phyloP scores from a whole-genome alignment of 2,113 vertebrate species.

The Embiotoca jacksoni region DNA sequence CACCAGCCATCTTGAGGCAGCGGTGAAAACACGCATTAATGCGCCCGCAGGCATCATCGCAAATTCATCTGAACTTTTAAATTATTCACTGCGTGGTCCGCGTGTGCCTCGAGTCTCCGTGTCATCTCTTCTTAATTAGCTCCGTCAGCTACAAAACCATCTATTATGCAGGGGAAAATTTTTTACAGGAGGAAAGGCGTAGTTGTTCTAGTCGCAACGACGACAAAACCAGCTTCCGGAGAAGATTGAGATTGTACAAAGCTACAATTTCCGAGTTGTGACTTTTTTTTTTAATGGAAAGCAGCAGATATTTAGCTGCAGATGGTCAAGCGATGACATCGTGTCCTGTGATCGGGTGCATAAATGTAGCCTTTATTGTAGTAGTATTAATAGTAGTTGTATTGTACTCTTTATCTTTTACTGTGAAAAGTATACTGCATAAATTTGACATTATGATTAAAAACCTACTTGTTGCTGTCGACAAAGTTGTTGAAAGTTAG shows the following conservation, averaged over 20 bases:
- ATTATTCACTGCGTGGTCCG: slow-evolving; percentile 46
- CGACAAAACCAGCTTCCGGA: background rate
- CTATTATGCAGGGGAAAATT: background rate
- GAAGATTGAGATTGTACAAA: background rate
- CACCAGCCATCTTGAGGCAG: slow-evolving; percentile 72
- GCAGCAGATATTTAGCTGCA: background rate
- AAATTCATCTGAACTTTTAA: slow-evolving; percentile 38
- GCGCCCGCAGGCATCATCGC: slow-evolving; percentile 25
- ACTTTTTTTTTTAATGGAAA: slow-evolving; percentile 3
- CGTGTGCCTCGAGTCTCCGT: slow-evolving; percentile 1
- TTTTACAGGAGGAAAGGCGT: background rate
- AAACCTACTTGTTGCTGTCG: too few species aligned
- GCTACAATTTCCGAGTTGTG: background rate
- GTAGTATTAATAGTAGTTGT: too few species aligned
- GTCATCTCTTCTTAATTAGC: slow-evolving; percentile 36
- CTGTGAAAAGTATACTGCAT: too few species aligned
- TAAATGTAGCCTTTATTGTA: too few species aligned
- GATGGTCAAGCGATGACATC: background rate
- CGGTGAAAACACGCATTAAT: background rate
- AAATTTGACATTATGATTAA: too few species aligned
- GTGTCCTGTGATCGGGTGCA: background rate
- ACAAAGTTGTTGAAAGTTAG: too few species aligned
- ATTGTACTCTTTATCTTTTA: too few species aligned
- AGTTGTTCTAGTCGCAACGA: background rate
- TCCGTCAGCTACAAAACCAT: slow-evolving; percentile 12